These are phyloP conservation scores for Peromyscus attwateri DNA, from an alignment of 2,797 vertebrate genomes.

Conservation along the genomic window DNA sequence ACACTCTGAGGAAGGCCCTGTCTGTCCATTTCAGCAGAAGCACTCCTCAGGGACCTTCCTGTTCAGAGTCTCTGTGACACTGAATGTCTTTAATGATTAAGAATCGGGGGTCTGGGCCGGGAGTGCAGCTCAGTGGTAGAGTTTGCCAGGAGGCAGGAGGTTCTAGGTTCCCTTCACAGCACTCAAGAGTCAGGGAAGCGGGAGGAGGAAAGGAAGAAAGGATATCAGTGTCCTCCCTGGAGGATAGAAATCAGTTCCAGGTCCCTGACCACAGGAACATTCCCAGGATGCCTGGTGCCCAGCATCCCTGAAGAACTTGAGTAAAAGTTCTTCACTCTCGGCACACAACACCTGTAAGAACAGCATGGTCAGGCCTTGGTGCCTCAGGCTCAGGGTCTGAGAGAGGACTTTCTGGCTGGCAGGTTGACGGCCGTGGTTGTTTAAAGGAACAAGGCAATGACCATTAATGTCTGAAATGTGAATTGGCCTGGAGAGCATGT, in stretches of 20 bases:
- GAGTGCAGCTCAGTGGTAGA: neutral
- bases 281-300: rapidly evolving
- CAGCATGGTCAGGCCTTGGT: rapidly evolving
- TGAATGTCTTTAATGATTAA: neutral
- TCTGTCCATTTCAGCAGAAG: neutral
- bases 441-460: neutral
- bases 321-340: neutral
- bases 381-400: neutral
- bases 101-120: neutral
- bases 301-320: no score
- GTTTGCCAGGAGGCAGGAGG: neutral
- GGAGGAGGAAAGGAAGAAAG: no score
- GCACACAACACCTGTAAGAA: rapidly evolving
- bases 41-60: neutral
- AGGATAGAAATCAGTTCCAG: neutral
- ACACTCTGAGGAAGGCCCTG: neutral
- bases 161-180: neutral
- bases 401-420: neutral
- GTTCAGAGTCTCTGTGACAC: neutral
- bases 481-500: neutral
- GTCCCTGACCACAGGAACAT: no score
- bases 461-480: neutral
- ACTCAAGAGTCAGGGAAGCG: neutral
- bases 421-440: neutral
- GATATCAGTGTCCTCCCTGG: neutral